These are phyloP conservation scores for Tachysurus fulvidraco DNA, from an alignment of 2,113 vertebrate genomes.

Conservation along the genomic window DNA sequence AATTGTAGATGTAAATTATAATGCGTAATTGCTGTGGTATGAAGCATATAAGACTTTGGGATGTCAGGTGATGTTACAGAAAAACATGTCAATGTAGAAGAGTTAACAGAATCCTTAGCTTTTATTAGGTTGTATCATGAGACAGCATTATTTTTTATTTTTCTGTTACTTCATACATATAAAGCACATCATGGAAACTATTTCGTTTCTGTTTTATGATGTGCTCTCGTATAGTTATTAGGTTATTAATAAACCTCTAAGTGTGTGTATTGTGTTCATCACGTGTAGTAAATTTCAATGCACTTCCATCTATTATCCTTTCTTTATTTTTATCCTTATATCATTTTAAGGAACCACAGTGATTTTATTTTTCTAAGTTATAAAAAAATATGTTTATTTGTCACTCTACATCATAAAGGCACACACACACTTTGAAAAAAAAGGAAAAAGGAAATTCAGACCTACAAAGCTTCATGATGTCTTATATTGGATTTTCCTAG, in stretches of 20 bases:
- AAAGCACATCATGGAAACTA: background rate
- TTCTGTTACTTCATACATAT: background rate
- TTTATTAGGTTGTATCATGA: background rate
- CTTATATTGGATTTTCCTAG: background rate
- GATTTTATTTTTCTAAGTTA: background rate
- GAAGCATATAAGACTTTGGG: background rate
- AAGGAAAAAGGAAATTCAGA: background rate
- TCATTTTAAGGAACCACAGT: background rate
- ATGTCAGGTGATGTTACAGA: background rate
- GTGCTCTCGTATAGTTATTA: background rate
- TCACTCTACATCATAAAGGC: constrained; percentile 39
- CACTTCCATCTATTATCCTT: background rate
- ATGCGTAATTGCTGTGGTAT: background rate
- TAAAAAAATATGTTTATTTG: constrained; percentile 54
- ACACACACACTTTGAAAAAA: background rate
- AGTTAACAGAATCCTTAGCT: too few relatives aligned
- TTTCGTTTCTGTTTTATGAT: background rate
- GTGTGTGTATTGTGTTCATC: background rate
- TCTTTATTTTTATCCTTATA: background rate
- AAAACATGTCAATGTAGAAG: background rate
- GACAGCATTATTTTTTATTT: background rate
- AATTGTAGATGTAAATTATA: background rate
- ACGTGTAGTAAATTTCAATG: background rate
- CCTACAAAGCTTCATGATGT: constrained; percentile 1
- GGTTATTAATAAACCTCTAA: background rate